Percentiles rank a stretch among this genome's conserved stretches.
phyloP scores from a whole-genome alignment of 35 echinoderm and acorn worm genomes.

The Apostichopus japonicus region DNA sequence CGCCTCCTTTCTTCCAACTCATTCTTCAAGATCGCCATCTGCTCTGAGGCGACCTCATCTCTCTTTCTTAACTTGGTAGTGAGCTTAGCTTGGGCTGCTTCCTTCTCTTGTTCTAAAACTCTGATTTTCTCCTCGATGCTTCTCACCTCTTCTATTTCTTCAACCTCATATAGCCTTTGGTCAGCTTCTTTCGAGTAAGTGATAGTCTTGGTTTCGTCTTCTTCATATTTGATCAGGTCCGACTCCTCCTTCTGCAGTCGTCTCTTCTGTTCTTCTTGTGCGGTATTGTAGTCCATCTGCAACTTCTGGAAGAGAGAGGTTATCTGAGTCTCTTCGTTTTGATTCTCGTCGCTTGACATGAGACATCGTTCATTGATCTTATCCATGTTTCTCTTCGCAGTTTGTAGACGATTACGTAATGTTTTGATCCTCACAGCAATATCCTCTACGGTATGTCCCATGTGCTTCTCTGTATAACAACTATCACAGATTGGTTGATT shows the following conservation, averaged over 20 bases:
- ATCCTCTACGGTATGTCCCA: neutral
- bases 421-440: neutral
- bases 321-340: constrained; percentile 25
- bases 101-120: neutral
- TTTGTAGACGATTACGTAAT: neutral
- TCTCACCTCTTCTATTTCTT: constrained; percentile 4
- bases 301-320: neutral
- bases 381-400: constrained; percentile 22
- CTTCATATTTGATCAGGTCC: constrained; percentile 10
- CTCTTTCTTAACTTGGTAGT: neutral
- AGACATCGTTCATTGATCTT: constrained; percentile 7
- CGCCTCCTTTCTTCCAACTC: neutral
- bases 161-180: constrained; percentile 25
- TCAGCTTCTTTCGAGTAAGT: constrained; percentile 37
- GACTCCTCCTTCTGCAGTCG: neutral
- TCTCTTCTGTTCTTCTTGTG: neutral
- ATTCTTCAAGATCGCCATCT: neutral
- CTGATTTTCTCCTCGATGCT: neutral
- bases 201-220: constrained; percentile 2
- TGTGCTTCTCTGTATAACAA: neutral
- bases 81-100: neutral
- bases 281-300: neutral
- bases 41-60: neutral
- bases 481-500: constrained; percentile 3
- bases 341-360: constrained; percentile 35